These are phyloP conservation scores for Ecliptopera silaceata DNA, from an alignment of 2,888 invertebrate genomes.

Conservation along the genomic window DNA sequence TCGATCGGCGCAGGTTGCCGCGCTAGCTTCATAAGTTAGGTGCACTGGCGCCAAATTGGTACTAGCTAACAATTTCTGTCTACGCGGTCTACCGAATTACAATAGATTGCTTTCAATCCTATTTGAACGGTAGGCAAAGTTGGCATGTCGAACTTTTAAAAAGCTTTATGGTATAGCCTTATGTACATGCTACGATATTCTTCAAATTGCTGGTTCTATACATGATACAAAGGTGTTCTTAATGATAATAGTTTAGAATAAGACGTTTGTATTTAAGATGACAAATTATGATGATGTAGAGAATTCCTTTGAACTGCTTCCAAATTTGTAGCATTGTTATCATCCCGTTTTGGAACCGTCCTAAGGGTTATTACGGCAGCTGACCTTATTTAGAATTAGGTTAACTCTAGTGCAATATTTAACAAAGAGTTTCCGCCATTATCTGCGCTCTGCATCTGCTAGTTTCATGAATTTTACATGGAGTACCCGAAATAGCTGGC, in stretches of 20 bases:
- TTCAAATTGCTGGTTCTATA: conserved; percentile 3
- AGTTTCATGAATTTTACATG: conserved; percentile 18
- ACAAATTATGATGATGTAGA: conserved; percentile 28
- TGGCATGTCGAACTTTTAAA: conserved; percentile 7
- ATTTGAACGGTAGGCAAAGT: conserved; percentile 7
- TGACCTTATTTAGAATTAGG: conserved; percentile 35
- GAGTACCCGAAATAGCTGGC: conserved; percentile 6
- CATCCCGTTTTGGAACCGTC: conserved; percentile 12
- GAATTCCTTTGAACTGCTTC: conserved; percentile 17
- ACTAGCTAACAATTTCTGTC: conserved; percentile 55
- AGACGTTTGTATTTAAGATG: neutral
- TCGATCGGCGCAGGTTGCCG: conserved; percentile 69
- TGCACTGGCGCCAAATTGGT: conserved; percentile 62
- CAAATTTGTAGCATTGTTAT: conserved; percentile 15
- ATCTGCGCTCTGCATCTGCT: conserved; percentile 28
- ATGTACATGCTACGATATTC: conserved; percentile 1
- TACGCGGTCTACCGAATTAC: conserved; percentile 40
- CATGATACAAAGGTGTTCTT: neutral
- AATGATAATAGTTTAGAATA: conserved; percentile 1
- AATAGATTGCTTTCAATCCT: conserved; percentile 19
- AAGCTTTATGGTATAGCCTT: conserved; percentile 3
- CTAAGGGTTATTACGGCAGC: conserved; percentile 28
- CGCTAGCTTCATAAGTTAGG: conserved; percentile 53
- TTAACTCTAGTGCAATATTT: conserved; percentile 35
- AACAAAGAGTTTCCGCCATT: conserved; percentile 23